These are phyloP conservation scores for Sander vitreus DNA, from an alignment of 2,113 vertebrate species.

Conservation along the genomic window DNA sequence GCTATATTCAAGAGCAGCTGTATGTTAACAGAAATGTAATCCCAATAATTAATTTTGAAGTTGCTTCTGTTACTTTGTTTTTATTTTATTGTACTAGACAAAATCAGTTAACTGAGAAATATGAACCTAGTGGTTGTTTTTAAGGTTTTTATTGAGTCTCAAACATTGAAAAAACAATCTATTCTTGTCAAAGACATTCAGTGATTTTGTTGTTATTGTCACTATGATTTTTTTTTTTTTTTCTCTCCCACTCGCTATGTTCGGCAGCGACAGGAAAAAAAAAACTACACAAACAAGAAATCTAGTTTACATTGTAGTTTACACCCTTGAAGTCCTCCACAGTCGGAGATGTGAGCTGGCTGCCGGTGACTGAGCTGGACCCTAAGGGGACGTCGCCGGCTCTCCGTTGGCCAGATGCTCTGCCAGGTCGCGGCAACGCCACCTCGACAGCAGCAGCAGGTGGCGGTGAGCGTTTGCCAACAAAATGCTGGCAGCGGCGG, in stretches of 20 bases:
- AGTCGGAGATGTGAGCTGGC: slow-evolving; percentile 37
- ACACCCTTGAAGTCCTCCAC: slow-evolving; percentile 47
- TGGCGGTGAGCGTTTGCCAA: slow-evolving; percentile 71
- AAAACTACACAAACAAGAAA: neutral
- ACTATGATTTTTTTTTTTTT: neutral
- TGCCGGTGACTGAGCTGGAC: slow-evolving; percentile 39
- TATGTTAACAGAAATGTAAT: no score
- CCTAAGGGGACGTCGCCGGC: slow-evolving; percentile 54
- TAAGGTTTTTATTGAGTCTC: neutral
- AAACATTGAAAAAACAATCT: no score
- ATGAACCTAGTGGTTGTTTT: neutral
- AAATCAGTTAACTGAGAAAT: no score
- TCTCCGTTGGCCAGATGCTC: slow-evolving; percentile 64
- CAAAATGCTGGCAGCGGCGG: slow-evolving; percentile 69
- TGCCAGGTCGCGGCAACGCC: slow-evolving; percentile 58
- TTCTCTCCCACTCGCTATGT: neutral
- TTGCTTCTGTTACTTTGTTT: no score
- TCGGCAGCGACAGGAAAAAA: neutral
- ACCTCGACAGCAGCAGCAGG: slow-evolving; percentile 74
- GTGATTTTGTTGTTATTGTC: neutral
- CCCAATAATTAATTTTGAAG: no score
- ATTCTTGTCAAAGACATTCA: neutral
- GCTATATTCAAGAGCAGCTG: no score
- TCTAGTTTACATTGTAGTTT: slow-evolving; percentile 18
- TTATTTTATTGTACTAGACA: no score